Evolutionary conservation across 1,140 invertebrate species (phyloP).

Genomic region (Nylanderia fulva): DNA sequence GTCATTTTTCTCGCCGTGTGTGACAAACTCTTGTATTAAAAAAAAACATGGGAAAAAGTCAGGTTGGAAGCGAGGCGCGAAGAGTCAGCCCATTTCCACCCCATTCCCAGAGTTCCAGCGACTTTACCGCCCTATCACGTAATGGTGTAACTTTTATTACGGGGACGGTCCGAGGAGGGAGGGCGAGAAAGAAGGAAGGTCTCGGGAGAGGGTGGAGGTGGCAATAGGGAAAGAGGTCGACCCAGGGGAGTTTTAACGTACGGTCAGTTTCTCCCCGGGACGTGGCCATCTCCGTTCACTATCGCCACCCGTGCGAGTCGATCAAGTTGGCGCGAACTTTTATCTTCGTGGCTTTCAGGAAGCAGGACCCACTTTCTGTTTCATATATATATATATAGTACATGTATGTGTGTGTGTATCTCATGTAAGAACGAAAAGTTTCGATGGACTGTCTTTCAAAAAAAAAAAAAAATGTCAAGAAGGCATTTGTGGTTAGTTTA

Average conservation of each 20-base stretch:
- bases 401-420: neutral
- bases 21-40: neutral
- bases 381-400: slow-evolving; percentile 1
- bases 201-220: slow-evolving; percentile 18
- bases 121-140: slow-evolving; percentile 79
- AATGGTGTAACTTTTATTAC: slow-evolving; percentile 81
- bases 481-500: too few relatives aligned
- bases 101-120: slow-evolving; percentile 52
- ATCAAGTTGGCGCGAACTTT: slow-evolving; percentile 71
- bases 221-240: slow-evolving; percentile 52
- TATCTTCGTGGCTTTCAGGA: slow-evolving; percentile 71
- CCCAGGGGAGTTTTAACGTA: slow-evolving; percentile 80
- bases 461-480: slow-evolving; percentile 56
- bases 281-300: slow-evolving; percentile 37
- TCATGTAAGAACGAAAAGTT: neutral
- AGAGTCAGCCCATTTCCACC: slow-evolving; percentile 19
- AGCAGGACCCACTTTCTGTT: slow-evolving; percentile 14
- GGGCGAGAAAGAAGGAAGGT: slow-evolving; percentile 27
- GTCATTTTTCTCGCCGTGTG: neutral
- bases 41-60: neutral
- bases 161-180: slow-evolving; percentile 19
- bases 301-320: slow-evolving; percentile 53
- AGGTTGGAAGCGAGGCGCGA: slow-evolving; percentile 4
- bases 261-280: slow-evolving; percentile 73
- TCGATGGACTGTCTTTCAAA: slow-evolving; percentile 43